Evolutionary conservation across 2,888 invertebrate species (phyloP).

Genomic region (Drosophila kuntzei): DNA sequence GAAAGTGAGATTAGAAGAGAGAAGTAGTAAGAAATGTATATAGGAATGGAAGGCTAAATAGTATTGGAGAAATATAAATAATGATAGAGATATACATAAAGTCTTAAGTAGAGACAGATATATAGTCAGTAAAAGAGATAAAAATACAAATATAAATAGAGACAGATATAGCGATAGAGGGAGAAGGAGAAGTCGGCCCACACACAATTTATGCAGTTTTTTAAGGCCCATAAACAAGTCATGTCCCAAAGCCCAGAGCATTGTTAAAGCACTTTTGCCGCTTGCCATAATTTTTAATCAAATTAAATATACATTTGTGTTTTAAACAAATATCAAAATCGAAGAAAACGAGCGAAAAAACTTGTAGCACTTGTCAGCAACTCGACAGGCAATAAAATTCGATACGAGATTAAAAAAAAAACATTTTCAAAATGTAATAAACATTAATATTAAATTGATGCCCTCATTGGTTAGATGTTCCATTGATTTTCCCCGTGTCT

Average conservation of each 20-base stretch:
- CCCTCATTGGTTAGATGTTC: background rate
- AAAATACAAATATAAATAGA: background rate
- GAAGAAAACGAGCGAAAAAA: conserved; percentile 72
- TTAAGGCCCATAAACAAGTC: conserved; percentile 35
- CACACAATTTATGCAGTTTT: conserved; percentile 17
- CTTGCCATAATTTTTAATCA: conserved; percentile 78
- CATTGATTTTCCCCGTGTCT: conserved; percentile 28
- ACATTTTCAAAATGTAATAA: conserved; percentile 74
- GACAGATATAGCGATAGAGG: background rate
- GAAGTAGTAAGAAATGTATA: background rate
- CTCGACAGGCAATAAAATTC: conserved; percentile 73
- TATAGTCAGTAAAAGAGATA: background rate
- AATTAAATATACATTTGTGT: conserved; percentile 66
- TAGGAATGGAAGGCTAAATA: background rate
- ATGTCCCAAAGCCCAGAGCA: conserved; percentile 5
- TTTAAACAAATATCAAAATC: conserved; percentile 18
- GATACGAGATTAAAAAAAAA: conserved; percentile 28
- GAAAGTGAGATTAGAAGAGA: background rate
- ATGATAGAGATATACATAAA: background rate
- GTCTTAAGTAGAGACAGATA: background rate
- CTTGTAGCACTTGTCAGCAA: conserved; percentile 81
- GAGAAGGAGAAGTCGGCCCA: background rate
- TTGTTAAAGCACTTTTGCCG: conserved; percentile 41
- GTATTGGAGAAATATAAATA: background rate
- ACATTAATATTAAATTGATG: conserved; percentile 69